These are phyloP conservation scores for Dinomys branickii DNA, from an alignment of 2,113 vertebrate species.

Conservation along the genomic window DNA sequence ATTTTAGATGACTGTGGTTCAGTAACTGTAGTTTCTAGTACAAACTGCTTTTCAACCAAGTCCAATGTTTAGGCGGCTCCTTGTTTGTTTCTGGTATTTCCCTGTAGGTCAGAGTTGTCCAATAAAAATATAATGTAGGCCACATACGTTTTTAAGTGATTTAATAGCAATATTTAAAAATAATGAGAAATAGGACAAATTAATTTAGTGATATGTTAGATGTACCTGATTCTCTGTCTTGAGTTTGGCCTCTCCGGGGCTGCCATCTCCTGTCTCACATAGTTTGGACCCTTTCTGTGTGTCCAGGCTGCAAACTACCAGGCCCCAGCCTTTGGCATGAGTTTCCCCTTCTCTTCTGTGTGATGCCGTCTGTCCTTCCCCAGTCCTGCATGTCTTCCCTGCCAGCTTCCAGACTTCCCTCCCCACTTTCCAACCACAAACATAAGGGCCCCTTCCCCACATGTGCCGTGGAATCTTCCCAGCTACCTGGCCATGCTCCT, in stretches of 20 bases:
- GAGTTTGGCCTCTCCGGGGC: background rate
- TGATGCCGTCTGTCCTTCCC: background rate
- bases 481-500: background rate
- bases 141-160: background rate
- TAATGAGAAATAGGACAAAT: background rate
- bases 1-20: background rate
- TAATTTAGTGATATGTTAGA: background rate
- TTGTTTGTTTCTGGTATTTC: background rate
- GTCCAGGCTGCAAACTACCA: background rate
- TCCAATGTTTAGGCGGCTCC: background rate
- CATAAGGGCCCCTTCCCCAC: background rate
- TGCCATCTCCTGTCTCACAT: background rate
- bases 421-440: background rate
- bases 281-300: background rate
- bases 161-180: background rate
- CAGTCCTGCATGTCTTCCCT: background rate
- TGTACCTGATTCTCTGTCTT: background rate
- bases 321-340: background rate
- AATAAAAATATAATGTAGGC: slow-evolving; percentile 22
- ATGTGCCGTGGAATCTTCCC: background rate
- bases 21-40: background rate
- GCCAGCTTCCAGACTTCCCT: background rate
- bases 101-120: background rate
- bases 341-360: background rate
- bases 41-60: background rate